Conservation (phyloP, 2,113 vertebrate genomes). For the Neomonachus schauinslandi region DNA sequence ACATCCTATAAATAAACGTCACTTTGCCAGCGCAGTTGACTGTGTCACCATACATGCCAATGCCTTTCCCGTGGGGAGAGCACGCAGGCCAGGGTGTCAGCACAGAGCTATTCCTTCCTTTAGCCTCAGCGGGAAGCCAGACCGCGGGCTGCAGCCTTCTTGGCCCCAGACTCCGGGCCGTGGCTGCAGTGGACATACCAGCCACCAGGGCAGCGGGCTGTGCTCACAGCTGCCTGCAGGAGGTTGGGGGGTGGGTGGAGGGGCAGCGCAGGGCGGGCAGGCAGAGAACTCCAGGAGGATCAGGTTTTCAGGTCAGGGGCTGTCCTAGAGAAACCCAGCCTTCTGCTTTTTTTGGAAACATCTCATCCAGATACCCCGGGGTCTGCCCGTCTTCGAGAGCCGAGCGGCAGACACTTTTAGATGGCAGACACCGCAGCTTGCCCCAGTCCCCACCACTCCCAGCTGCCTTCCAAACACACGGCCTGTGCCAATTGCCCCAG, state of each 20-base stretch:
- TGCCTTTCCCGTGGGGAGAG: rapidly evolving
- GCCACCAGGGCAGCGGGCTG: background rate
- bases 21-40: background rate
- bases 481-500: background rate
- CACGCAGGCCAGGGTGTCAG: background rate
- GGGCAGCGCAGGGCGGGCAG: too few species aligned
- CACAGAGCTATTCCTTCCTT: rapidly evolving
- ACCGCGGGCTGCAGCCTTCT: background rate
- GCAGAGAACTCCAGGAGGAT: background rate
- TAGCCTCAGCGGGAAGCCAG: background rate
- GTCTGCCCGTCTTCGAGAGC: background rate
- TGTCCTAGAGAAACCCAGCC: background rate
- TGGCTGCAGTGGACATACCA: rapidly evolving
- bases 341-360: background rate
- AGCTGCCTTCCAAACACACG: background rate
- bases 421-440: background rate
- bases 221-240: background rate
- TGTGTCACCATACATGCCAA: rapidly evolving
- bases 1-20: background rate
- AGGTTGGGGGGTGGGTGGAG: background rate
- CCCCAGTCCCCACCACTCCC: background rate
- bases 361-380: background rate
- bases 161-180: rapidly evolving
- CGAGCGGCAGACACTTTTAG: background rate
- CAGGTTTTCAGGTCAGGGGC: background rate